A percentile compares a stretch with the other conserved stretches of the same genome.
Conservation (phyloP, 2,113 vertebrate genomes). For the Pterocles orientalis region DNA sequence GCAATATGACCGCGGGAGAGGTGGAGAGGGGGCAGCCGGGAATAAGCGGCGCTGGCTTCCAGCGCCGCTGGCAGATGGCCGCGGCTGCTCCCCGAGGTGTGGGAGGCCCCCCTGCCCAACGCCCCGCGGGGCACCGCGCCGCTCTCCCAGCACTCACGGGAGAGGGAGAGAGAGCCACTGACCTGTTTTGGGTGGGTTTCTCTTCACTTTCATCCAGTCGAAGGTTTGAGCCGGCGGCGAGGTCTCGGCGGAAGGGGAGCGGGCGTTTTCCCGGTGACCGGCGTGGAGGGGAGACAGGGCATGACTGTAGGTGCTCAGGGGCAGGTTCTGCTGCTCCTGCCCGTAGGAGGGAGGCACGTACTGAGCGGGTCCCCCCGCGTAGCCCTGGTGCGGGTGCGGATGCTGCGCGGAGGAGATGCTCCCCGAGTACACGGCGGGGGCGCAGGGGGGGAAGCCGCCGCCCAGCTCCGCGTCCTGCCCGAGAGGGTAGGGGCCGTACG, state of each 20-base stretch:
- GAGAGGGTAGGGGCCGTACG: slow-evolving; percentile 86
- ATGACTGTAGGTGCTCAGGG: slow-evolving; percentile 84
- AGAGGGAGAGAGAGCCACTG: slow-evolving; percentile 42
- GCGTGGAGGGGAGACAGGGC: slow-evolving; percentile 88
- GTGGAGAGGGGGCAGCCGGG: not conserved
- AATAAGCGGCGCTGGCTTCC: not conserved
- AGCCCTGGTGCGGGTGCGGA: slow-evolving; percentile 87
- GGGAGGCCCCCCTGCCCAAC: not conserved
- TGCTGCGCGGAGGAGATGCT: slow-evolving; percentile 84
- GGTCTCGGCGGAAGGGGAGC: slow-evolving; percentile 88
- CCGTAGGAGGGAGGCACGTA: slow-evolving; percentile 85
- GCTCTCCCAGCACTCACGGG: not conserved
- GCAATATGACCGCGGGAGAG: slow-evolving; percentile 42
- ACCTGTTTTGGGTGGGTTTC: slow-evolving; percentile 99
- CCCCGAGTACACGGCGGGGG: slow-evolving; percentile 91
- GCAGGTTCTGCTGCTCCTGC: slow-evolving; percentile 85
- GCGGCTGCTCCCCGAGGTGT: not conserved
- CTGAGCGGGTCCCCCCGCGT: slow-evolving; percentile 87
- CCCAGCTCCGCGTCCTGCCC: slow-evolving; percentile 91
- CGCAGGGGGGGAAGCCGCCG: slow-evolving; percentile 85
- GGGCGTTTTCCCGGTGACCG: slow-evolving; percentile 85
- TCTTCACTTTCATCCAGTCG: slow-evolving; percentile 99
- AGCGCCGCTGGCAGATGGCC: not conserved
- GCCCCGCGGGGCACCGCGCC: not conserved
- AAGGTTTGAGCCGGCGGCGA: slow-evolving; percentile 91